phyloP scores from a whole-genome alignment of 37 sponge, comb jelly and placozoan species.

The Diacarnus erythraeanus region DNA sequence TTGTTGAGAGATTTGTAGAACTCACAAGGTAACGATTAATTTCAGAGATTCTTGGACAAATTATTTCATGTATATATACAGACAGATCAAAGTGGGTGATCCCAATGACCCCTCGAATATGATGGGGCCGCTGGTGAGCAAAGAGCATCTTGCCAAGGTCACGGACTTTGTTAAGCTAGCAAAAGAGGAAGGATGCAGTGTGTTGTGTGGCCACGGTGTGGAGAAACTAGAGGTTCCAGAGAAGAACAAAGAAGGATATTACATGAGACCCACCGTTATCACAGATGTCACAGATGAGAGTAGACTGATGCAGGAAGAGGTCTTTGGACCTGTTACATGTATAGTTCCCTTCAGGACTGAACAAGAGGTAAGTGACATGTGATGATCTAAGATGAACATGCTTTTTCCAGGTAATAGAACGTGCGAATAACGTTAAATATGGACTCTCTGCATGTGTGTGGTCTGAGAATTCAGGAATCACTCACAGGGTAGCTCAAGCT shows the following conservation, averaged over 20 bases:
- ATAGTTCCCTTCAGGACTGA: slow-evolving; percentile 84
- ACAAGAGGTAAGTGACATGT: slow-evolving; percentile 70
- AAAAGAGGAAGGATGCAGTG: slow-evolving; percentile 73
- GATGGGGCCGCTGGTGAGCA: slow-evolving; percentile 88
- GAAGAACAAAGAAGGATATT: slow-evolving; percentile 78
- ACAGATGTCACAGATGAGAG: slow-evolving; percentile 76
- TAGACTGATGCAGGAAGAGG: slow-evolving; percentile 84
- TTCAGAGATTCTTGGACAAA: not conserved
- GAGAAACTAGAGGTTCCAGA: slow-evolving; percentile 67
- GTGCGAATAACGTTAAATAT: slow-evolving; percentile 81
- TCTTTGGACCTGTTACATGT: slow-evolving; percentile 92
- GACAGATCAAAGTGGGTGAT: slow-evolving; percentile 78
- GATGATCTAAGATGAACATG: too few species aligned
- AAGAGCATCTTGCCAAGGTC: slow-evolving; percentile 89
- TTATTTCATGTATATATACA: not conserved
- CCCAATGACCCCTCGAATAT: slow-evolving; percentile 63
- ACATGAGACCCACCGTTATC: slow-evolving; percentile 86
- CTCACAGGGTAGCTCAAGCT: slow-evolving; percentile 77
- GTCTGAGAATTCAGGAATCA: slow-evolving; percentile 70
- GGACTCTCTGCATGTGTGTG: slow-evolving; percentile 88
- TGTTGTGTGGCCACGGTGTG: slow-evolving; percentile 77
- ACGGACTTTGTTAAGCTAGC: slow-evolving; percentile 74
- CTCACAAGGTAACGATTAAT: slow-evolving; percentile 56
- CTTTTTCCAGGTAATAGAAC: slow-evolving; percentile 49
- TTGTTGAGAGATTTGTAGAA: slow-evolving; percentile 72